A percentile compares a stretch with the other conserved stretches of the same genome.
These are phyloP conservation scores for Aegypius monachus DNA, from an alignment of 2,113 vertebrate species.

Conservation along the genomic window DNA sequence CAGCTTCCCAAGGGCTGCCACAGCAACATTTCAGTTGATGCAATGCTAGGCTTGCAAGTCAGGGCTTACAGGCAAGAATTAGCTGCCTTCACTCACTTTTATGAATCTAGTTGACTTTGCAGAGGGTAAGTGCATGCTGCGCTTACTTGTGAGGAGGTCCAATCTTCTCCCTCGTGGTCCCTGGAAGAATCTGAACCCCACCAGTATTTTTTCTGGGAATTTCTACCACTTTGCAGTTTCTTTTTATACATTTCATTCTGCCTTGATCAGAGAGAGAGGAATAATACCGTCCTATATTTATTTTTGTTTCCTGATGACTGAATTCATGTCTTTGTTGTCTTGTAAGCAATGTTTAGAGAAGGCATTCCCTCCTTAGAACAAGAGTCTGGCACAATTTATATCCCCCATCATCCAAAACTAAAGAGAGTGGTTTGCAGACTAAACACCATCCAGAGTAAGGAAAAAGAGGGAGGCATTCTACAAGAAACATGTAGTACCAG, in stretches of 20 bases:
- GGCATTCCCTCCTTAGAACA: not conserved
- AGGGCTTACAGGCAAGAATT: not conserved
- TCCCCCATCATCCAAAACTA: not conserved
- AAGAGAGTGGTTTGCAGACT: not conserved
- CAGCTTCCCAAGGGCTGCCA: not conserved
- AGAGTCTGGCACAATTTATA: not conserved
- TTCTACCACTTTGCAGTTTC: not conserved
- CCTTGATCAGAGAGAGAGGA: not conserved
- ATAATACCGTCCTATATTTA: not conserved
- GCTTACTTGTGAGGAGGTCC: not conserved
- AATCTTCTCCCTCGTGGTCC: not conserved
- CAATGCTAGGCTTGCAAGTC: not conserved
- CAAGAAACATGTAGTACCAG: not conserved
- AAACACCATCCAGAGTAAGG: not conserved
- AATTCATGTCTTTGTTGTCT: not conserved
- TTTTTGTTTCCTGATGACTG: not conserved
- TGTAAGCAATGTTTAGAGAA: not conserved
- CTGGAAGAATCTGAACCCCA: not conserved
- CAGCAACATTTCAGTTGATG: accelerated
- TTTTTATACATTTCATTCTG: not conserved
- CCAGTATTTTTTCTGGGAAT: not conserved
- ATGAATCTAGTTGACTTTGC: not conserved
- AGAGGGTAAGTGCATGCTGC: not conserved
- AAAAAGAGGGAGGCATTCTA: not conserved
- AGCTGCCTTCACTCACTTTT: not conserved